phyloP scores from a whole-genome alignment of 2,888 invertebrate species.

The Dorcus hopei region DNA sequence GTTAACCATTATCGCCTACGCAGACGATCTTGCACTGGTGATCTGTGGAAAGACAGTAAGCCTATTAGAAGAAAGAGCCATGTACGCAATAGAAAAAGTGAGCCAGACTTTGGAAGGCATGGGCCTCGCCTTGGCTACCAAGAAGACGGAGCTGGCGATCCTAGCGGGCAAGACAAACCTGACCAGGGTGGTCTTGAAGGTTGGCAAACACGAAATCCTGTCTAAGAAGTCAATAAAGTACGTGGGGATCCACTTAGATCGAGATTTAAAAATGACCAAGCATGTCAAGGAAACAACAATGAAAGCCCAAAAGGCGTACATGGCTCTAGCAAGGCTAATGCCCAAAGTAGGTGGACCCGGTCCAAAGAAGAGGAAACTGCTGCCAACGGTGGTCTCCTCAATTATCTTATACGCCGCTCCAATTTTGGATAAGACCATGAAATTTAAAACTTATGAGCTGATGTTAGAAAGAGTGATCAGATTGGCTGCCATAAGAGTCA shows the following conservation, averaged over 20 bases:
- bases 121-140: not conserved
- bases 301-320: not conserved
- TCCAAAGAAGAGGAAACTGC: conserved; percentile 3
- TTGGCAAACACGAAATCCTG: too few relatives aligned
- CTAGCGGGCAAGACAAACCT: conserved; percentile 15
- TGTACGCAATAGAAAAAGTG: not conserved
- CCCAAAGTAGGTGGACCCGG: conserved; percentile 4
- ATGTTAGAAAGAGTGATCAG: not conserved
- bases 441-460: not conserved
- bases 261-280: not conserved
- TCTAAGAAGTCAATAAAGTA: too few relatives aligned
- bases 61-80: not conserved
- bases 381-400: not conserved
- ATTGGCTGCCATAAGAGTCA: not conserved
- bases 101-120: not conserved
- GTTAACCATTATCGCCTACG: not conserved
- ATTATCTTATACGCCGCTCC: too few relatives aligned
- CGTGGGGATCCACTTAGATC: conserved; percentile 3
- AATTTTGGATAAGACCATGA: too few relatives aligned
- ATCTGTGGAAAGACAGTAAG: not conserved
- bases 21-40: not conserved
- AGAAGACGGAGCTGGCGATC: conserved; percentile 16
- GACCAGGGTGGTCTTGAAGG: too few relatives aligned
- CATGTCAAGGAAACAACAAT: not conserved
- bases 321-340: conserved; percentile 1